phyloP scores from a whole-genome alignment of 1,140 invertebrate species.

The Brachionus koreanus region DNA sequence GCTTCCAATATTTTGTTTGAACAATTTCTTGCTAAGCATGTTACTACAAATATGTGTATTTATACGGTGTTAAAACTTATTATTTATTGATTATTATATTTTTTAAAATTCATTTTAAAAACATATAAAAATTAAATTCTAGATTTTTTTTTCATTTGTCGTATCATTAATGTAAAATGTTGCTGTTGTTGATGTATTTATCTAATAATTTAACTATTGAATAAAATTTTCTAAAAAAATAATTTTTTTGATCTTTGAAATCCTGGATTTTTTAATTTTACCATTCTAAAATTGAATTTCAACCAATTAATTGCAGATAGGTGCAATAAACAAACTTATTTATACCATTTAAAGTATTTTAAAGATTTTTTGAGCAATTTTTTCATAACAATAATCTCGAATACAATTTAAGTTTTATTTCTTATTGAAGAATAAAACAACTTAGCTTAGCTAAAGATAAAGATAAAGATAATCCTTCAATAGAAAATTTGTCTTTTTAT shows the following conservation, averaged over 20 bases:
- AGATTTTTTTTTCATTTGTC: slow-evolving; percentile 18
- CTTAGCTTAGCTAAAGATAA: no score
- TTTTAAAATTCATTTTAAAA: slow-evolving; percentile 1
- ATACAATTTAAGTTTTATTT: no score
- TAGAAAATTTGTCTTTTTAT: no score
- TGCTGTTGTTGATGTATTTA: slow-evolving; percentile 41
- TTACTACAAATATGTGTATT: slow-evolving; percentile 27
- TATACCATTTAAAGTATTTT: no score
- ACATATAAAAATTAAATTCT: not conserved
- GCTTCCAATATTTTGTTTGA: not conserved
- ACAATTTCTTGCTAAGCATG: not conserved
- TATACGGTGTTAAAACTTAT: slow-evolving; percentile 11
- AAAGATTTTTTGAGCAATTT: no score
- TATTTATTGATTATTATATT: slow-evolving; percentile 27
- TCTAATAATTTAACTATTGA: not conserved
- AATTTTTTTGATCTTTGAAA: not conserved
- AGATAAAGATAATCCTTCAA: no score
- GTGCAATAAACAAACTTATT: no score
- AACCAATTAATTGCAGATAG: no score
- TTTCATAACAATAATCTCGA: no score
- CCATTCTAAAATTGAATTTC: not conserved
- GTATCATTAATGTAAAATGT: not conserved
- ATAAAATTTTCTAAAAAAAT: slow-evolving; percentile 10
- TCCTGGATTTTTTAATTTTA: not conserved
- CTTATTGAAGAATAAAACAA: no score